Percentiles rank a stretch among this genome's conserved stretches.
Conservation (phyloP, 2,113 vertebrate genomes). For the Forbesichthys agassizii region DNA sequence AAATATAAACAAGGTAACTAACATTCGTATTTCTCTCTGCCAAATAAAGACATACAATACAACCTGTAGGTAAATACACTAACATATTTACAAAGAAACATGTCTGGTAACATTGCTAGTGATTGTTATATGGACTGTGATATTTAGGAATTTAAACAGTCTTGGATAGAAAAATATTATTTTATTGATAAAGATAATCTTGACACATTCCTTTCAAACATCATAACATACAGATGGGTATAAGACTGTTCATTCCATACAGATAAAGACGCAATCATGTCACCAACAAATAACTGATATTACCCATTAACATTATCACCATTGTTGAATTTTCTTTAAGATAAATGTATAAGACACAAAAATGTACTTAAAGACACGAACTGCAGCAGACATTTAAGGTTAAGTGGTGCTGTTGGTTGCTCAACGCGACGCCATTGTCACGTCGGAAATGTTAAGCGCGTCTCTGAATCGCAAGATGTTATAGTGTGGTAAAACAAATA, state of each 20-base stretch:
- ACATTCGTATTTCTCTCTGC: too few relatives aligned
- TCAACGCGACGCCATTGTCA: background rate
- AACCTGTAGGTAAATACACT: too few relatives aligned
- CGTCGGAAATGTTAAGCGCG: slow-evolving; percentile 1
- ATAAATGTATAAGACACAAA: slow-evolving; percentile 28
- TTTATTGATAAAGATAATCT: slow-evolving; percentile 95
- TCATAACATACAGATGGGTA: slow-evolving; percentile 60
- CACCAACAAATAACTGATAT: slow-evolving; percentile 25
- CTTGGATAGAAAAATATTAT: slow-evolving; percentile 94
- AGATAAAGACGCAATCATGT: slow-evolving; percentile 56
- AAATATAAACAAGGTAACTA: too few relatives aligned
- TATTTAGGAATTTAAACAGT: background rate
- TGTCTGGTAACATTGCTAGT: background rate
- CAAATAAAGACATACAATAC: too few relatives aligned
- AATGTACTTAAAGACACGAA: background rate
- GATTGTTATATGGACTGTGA: background rate
- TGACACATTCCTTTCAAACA: slow-evolving; percentile 74
- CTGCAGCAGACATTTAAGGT: slow-evolving; percentile 6
- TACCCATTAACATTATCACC: slow-evolving; percentile 6
- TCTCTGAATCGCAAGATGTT: slow-evolving; percentile 7
- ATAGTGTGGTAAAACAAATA: slow-evolving; percentile 12
- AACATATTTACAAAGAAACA: too few relatives aligned
- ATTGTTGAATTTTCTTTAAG: slow-evolving; percentile 21
- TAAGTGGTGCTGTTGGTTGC: slow-evolving; percentile 22
- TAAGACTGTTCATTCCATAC: slow-evolving; percentile 72